phyloP scores from a whole-genome alignment of 2,797 vertebrate species.

The Ammospiza maritima region DNA sequence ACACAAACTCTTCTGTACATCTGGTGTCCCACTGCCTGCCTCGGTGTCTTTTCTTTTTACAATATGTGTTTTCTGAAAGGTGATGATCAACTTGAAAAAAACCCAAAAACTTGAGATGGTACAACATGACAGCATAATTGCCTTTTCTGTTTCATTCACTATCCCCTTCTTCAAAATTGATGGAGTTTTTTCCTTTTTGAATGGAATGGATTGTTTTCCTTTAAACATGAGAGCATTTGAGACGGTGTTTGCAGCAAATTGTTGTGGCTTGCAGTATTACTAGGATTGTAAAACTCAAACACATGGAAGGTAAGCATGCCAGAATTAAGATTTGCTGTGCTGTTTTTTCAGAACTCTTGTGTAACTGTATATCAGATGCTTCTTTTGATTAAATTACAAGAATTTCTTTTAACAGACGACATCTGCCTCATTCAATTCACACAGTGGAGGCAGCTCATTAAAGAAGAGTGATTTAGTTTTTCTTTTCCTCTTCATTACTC shows the following conservation, averaged over 20 bases:
- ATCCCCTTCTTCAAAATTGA: not conserved
- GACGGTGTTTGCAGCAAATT: not conserved
- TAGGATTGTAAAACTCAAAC: not conserved
- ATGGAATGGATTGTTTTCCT: not conserved
- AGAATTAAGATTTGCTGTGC: slow-evolving; percentile 10
- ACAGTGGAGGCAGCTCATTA: slow-evolving; percentile 43
- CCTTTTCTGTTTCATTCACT: not conserved
- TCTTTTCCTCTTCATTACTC: slow-evolving; percentile 14
- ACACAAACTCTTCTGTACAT: not conserved
- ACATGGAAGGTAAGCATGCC: slow-evolving; percentile 1
- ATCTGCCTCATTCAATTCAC: slow-evolving; percentile 49
- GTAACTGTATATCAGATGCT: not conserved
- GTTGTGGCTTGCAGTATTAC: not conserved
- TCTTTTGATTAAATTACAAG: not conserved
- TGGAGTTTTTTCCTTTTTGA: not conserved
- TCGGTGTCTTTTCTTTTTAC: not conserved
- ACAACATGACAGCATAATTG: not conserved
- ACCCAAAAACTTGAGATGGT: not conserved
- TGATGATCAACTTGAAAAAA: not conserved
- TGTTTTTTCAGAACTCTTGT: not conserved
- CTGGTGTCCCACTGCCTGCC: not conserved
- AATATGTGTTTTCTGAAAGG: not conserved
- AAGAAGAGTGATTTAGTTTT: slow-evolving; percentile 42
- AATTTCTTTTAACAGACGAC: slow-evolving; percentile 10
- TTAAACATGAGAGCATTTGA: not conserved